Conservation (phyloP, 2,113 vertebrate species). For the Pelecanoides urinatrix region DNA sequence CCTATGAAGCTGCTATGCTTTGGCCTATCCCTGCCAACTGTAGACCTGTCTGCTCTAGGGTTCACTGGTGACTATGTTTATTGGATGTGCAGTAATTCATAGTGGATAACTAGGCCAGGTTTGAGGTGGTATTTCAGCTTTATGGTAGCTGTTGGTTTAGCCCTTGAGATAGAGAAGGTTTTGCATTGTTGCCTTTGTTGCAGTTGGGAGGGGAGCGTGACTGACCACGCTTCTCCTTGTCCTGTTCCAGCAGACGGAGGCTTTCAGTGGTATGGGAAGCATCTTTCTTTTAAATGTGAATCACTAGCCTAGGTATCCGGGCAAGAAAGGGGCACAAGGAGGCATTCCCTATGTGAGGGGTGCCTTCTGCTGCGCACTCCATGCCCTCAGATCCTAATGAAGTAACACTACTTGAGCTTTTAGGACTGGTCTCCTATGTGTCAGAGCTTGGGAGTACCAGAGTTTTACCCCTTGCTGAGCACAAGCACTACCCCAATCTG, state of each 20-base stretch:
- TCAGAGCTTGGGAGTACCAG: conserved; percentile 9
- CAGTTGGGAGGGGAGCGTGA: not conserved
- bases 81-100: not conserved
- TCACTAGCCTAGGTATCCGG: conserved; percentile 6
- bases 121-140: not conserved
- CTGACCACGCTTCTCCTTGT: not conserved
- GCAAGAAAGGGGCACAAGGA: not conserved
- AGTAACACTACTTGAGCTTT: conserved; percentile 58
- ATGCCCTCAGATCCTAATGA: not conserved
- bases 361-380: not conserved
- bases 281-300: conserved; percentile 61
- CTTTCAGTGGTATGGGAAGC: not conserved
- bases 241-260: not conserved
- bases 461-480: conserved; percentile 25
- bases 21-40: not conserved
- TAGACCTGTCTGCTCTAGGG: not conserved
- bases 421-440: conserved; percentile 7
- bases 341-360: not conserved
- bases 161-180: not conserved
- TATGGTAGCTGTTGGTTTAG: not conserved
- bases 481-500: not conserved
- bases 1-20: not conserved
- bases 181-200: not conserved
- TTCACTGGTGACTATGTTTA: rapidly evolving
- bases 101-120: not conserved